These are phyloP conservation scores for Sarcophaga subvicina DNA, from an alignment of 2,888 invertebrate genomes.

Conservation along the genomic window DNA sequence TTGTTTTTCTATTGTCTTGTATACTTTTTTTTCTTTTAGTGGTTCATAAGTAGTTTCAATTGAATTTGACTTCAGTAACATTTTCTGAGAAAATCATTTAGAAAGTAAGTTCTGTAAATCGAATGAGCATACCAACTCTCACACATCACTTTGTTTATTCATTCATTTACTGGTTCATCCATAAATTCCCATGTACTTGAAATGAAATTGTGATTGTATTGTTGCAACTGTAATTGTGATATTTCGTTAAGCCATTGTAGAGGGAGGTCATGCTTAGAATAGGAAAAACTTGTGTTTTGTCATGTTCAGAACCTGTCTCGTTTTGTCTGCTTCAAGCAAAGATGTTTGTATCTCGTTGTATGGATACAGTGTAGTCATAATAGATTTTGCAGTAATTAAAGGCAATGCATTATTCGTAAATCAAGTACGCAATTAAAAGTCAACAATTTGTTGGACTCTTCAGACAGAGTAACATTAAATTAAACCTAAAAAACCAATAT, in stretches of 20 bases:
- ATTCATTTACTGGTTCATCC: not conserved
- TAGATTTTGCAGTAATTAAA: conserved; percentile 13
- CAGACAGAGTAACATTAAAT: too few species aligned
- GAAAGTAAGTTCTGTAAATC: conserved; percentile 23
- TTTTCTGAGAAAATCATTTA: conserved; percentile 33
- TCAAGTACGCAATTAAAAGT: not conserved
- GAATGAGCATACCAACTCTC: not conserved
- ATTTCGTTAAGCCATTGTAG: not conserved
- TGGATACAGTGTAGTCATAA: not conserved
- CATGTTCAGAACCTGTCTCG: not conserved
- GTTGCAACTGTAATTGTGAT: not conserved
- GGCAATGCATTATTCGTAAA: not conserved
- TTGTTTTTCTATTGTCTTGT: too few species aligned
- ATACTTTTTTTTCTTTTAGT: not conserved
- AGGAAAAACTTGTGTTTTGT: not conserved
- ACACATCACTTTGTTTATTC: not conserved
- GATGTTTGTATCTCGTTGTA: not conserved
- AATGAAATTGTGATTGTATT: conserved; percentile 18
- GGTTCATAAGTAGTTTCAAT: conserved; percentile 27
- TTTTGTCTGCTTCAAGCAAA: conserved; percentile 1
- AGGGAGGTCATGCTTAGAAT: not conserved
- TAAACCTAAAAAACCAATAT: too few species aligned
- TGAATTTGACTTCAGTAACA: conserved; percentile 40
- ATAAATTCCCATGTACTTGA: conserved; percentile 22
- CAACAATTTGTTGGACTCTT: not conserved